A percentile compares a stretch with the other conserved stretches of the same genome.
phyloP scores from a whole-genome alignment of 2,888 invertebrate genomes.

The Campaea margaritaria region DNA sequence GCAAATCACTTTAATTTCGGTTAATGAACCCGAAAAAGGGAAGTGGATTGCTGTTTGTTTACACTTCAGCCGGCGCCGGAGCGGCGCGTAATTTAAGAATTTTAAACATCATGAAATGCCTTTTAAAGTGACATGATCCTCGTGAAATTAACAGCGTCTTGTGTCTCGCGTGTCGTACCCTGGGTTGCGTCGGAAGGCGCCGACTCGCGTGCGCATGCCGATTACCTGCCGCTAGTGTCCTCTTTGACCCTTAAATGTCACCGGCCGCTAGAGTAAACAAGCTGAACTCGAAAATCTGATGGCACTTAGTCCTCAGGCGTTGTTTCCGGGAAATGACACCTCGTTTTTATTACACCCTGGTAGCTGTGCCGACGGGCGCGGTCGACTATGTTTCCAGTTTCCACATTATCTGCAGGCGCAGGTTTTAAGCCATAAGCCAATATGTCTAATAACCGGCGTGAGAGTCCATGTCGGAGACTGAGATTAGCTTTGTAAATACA shows the following conservation, averaged over 20 bases:
- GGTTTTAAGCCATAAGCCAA: slow-evolving; percentile 49
- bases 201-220: slow-evolving; percentile 36
- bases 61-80: slow-evolving; percentile 18
- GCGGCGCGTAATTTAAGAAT: slow-evolving; percentile 17
- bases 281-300: slow-evolving; percentile 27
- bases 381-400: slow-evolving; percentile 45
- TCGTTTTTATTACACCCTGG: slow-evolving; percentile 46
- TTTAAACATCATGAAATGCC: slow-evolving; percentile 7
- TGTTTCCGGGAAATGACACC: slow-evolving; percentile 68
- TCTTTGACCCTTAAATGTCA: slow-evolving; percentile 56
- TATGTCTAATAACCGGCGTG: slow-evolving; percentile 34
- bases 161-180: slow-evolving; percentile 31
- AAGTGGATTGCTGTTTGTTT: slow-evolving; percentile 48
- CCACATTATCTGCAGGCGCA: slow-evolving; percentile 39
- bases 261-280: slow-evolving; percentile 55
- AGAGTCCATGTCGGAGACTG: slow-evolving; percentile 27
- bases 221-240: slow-evolving; percentile 37
- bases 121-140: slow-evolving; percentile 30
- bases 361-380: slow-evolving; percentile 46
- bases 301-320: slow-evolving; percentile 46
- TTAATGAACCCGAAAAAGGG: slow-evolving; percentile 67
- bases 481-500: slow-evolving; percentile 36
- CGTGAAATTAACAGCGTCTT: slow-evolving; percentile 29
- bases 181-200: slow-evolving; percentile 42
- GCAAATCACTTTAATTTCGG: slow-evolving; percentile 56